Percentiles rank a stretch among this genome's conserved stretches.
Conservation (phyloP, 2,113 vertebrate genomes). For the Laticauda colubrina region DNA sequence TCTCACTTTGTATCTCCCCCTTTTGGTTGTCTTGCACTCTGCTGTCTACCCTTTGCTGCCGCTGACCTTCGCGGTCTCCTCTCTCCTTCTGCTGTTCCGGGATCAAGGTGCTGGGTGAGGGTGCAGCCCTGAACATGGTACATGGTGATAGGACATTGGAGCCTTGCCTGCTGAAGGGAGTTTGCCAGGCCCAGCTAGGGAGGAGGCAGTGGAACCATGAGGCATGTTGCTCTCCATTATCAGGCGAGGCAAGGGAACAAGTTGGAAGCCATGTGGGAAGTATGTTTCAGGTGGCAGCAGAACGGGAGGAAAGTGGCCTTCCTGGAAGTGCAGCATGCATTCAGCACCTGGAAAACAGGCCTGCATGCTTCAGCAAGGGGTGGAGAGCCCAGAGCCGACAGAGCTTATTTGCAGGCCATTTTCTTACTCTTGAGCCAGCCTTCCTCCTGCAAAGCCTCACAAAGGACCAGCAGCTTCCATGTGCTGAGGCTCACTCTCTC, state of each 20-base stretch:
- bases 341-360: background rate
- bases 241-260: background rate
- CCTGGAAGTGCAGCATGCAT: background rate
- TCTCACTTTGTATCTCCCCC: too few relatives aligned
- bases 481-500: background rate
- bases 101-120: background rate
- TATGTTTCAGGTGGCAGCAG: background rate
- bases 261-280: background rate
- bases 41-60: background rate
- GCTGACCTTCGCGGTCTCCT: background rate
- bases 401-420: too few relatives aligned
- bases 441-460: background rate
- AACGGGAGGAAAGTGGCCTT: background rate
- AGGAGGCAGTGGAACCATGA: background rate
- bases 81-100: background rate
- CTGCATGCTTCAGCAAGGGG: background rate
- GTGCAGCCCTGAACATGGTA: background rate
- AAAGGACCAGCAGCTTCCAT: too few relatives aligned
- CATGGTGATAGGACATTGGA: background rate
- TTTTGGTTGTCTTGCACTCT: too few relatives aligned
- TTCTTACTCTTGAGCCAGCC: background rate
- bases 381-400: background rate
- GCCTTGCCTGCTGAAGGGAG: background rate
- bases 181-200: background rate
- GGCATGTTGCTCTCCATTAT: background rate